Evolutionary conservation across 1,140 invertebrate genomes (phyloP), one percentile per base, ranked within the genome.

Genomic region (Drosophila mauritiana): DNA sequence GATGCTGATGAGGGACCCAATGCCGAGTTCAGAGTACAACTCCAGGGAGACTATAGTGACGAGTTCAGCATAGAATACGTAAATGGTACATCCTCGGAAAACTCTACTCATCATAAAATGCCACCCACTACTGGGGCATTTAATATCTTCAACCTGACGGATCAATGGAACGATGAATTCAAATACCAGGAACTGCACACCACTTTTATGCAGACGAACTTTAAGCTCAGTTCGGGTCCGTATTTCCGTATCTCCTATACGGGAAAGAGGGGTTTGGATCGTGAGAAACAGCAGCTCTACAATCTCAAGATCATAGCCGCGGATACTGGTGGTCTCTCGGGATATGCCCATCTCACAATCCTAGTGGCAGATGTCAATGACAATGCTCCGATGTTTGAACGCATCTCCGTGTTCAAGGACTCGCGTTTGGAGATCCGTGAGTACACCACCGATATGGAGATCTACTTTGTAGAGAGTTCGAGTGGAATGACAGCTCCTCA

Each of bases 1-100:
- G 98, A 99, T 91, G 94, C 94, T 4, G 98, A 99, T 92, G 93
- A 94, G n/a, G 96, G 95, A 0, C 81, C 93, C 22, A 98, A 98
- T 93, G 95, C 96, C 4, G 93, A 96, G 64, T 96, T 98, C 65
- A 93, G 93, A 0, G 95, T 97, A 34, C 94, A 94, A 6, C 85
- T 98, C 1, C 94, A 95, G 59, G 96, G 96, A 1, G 95, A 96
- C 22, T 96, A 95, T 12, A 95, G 95, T 73, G 94, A 97, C 61
- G 92, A 96, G 48, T 98, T 98, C 90, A 92, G 93, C 40, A 95
- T 98, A 4, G 95, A 97, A 48, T 86, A 78, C 12, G 46, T 88
- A 3, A 92, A 91, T 65, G 58, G 39, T 1, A 80, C 54, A 22
- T 31, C 46, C 2, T 20, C 31, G 2, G 57, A 46, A 1, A 90